Conservation (phyloP, 2,797 vertebrate genomes). For the Mus spretus region DNA sequence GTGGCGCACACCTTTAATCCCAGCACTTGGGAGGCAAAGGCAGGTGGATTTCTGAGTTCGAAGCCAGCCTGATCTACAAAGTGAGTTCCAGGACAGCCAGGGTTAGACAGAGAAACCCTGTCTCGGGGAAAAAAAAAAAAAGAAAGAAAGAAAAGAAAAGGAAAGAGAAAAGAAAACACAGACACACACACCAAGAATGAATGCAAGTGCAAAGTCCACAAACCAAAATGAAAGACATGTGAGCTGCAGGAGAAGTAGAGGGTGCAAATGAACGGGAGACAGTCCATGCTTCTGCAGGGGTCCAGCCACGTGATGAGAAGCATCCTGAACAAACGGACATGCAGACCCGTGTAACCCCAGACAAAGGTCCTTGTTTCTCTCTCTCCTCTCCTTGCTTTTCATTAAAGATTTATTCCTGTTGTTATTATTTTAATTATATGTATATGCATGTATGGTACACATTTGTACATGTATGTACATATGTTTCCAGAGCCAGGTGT, state of each 20-base stretch:
- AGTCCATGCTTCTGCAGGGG: rapidly evolving
- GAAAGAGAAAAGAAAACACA: no score
- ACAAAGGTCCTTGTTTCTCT: neutral
- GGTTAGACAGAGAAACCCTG: no score
- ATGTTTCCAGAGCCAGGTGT: neutral
- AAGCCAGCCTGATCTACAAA: no score
- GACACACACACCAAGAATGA: neutral
- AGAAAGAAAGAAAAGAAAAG: no score
- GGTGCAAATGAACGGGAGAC: rapidly evolving
- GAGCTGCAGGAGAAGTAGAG: neutral
- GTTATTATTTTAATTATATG: neutral
- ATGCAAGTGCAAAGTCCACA: neutral
- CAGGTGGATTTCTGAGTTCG: no score
- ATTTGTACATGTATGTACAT: neutral
- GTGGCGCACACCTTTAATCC: no score
- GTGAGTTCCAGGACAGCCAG: no score
- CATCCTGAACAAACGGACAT: neutral
- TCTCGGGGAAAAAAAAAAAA: no score
- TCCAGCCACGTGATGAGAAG: neutral
- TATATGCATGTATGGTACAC: neutral
- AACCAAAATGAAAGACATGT: neutral
- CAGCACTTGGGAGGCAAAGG: no score
- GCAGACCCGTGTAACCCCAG: neutral
- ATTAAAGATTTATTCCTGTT: neutral
- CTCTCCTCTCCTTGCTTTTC: neutral